A percentile compares a stretch with the other conserved stretches of the same genome.
Conservation (phyloP, 2,113 vertebrate species). For the Microtus ochrogaster region DNA sequence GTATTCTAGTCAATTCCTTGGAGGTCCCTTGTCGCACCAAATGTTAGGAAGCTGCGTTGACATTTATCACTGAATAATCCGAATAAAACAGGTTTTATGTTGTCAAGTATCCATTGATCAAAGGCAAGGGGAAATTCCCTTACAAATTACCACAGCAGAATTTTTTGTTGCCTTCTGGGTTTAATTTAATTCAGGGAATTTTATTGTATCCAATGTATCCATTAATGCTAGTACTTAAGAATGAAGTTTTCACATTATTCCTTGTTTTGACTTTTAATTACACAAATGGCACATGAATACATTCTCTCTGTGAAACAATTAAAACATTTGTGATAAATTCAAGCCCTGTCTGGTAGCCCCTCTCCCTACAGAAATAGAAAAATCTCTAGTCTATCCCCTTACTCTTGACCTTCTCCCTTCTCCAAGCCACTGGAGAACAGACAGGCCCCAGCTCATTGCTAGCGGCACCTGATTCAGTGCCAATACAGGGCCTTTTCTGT, state of each 20-base stretch:
- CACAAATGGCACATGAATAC: neutral
- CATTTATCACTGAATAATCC: conserved; percentile 34
- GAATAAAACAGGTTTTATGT: conserved; percentile 63
- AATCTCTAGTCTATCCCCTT: neutral
- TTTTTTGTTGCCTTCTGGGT: conserved; percentile 5
- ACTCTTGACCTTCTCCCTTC: neutral
- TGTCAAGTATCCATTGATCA: conserved; percentile 39
- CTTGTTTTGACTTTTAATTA: conserved; percentile 57
- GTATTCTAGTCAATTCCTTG: conserved; percentile 23
- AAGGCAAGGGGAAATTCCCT: conserved; percentile 52
- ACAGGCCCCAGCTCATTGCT: neutral
- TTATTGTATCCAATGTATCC: neutral
- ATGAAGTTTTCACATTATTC: neutral
- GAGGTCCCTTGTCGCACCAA: conserved; percentile 32
- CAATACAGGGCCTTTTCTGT: neutral
- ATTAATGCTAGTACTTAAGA: conserved; percentile 33
- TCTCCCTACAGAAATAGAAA: neutral
- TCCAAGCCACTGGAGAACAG: neutral
- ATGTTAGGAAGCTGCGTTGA: neutral
- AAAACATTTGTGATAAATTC: conserved; percentile 25
- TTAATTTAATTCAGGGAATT: conserved; percentile 40
- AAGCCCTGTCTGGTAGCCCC: neutral
- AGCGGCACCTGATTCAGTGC: neutral
- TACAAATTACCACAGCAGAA: conserved; percentile 52
- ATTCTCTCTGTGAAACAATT: conserved; percentile 32